Percentiles rank a stretch among this genome's conserved stretches.
These are phyloP conservation scores for Bellardia pandia DNA, from an alignment of 2,888 invertebrate genomes.

Conservation along the genomic window DNA sequence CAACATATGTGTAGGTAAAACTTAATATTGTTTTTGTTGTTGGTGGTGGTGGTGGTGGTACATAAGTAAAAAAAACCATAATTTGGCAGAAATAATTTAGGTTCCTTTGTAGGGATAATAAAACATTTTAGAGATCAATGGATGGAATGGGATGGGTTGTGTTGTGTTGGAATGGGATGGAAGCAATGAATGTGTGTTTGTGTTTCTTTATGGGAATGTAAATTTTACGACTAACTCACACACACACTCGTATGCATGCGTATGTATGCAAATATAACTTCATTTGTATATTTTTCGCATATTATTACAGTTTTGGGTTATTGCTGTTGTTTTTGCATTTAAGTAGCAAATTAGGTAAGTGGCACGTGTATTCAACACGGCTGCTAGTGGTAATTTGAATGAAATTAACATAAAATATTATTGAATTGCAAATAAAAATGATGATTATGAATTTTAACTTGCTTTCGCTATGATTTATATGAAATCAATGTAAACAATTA, in stretches of 20 bases:
- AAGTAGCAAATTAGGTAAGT: constrained; percentile 2
- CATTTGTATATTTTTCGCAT: background rate
- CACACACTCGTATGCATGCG: no score
- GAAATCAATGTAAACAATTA: background rate
- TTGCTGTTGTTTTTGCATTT: background rate
- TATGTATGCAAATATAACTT: background rate
- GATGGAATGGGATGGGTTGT: no score
- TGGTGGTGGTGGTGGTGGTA: background rate
- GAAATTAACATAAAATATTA: constrained; percentile 53
- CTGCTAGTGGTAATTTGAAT: background rate
- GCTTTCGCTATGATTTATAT: background rate
- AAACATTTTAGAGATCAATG: constrained; percentile 15
- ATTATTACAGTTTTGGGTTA: background rate
- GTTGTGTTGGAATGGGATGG: no score
- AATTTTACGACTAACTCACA: constrained; percentile 13
- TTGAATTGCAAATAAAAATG: constrained; percentile 20
- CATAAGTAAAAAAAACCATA: background rate
- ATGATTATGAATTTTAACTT: background rate
- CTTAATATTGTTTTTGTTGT: background rate
- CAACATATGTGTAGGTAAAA: background rate
- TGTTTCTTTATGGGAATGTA: background rate
- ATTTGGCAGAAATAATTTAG: constrained; percentile 24
- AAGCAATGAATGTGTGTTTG: background rate
- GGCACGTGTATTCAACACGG: background rate
- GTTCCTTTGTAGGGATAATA: constrained; percentile 34